Base-by-base conservation (phyloP, 2,888 invertebrate species). In the Orchesellides sinensis region DNA sequence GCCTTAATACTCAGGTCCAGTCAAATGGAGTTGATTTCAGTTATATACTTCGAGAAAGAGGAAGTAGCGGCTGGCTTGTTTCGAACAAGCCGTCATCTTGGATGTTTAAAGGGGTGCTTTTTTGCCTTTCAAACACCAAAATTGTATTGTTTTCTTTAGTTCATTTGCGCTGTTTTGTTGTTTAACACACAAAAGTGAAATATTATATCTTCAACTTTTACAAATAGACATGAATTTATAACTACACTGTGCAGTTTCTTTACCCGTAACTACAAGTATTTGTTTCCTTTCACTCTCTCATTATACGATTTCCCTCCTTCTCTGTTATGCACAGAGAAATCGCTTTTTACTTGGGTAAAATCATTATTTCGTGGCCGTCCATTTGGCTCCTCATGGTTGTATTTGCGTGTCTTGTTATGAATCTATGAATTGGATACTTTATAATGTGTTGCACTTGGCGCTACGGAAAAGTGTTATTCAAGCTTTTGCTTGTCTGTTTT, bases 121-220 rank as follows among this genome's bases (percentile, higher is more conserved):
- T n/a, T n/a, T n/a, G n/a, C n/a, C n/a, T n/a, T n/a, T n/a, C n/a
- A n/a, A n/a, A n/a, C n/a, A n/a, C n/a, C n/a, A n/a, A n/a, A n/a
- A n/a, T n/a, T n/a, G n/a, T n/a, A n/a, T n/a, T n/a, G n/a, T n/a
- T n/a, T n/a, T n/a, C n/a, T n/a, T n/a, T n/a, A n/a, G n/a, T n/a
- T n/a, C 40, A n/a, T 54, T 54, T 54, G 6, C 14, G 23, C 23
- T 54, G 14, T 19, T 25, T 49, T 49, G 12, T 17, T 49, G 21
- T 49, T 49, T 49, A 8, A 49, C 49, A 49, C 49, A 49, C 12
- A 49, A 49, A 21, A 49, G 49, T 19, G 49, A 49, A 49, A 49
- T 17, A 49, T 49, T 17, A 49, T 49, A 49, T 49, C 21, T 21
- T 49, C 19, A n/a, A 17, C 49, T 49, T 17, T 17, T 8, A 49